Evolutionary conservation across 2,888 invertebrate species (phyloP).

Genomic region (Machimus atricapillus): DNA sequence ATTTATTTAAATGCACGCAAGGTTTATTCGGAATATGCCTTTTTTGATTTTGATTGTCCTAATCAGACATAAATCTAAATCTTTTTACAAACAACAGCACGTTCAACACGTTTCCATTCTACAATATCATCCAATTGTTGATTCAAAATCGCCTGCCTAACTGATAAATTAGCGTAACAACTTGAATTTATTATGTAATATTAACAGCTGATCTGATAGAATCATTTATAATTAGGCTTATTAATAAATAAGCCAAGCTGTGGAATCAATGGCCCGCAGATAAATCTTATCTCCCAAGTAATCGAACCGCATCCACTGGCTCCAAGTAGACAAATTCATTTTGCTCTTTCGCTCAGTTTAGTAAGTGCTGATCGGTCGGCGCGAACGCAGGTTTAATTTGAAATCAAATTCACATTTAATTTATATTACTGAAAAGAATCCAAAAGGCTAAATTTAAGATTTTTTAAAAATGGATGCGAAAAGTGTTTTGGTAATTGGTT

Average conservation of each 20-base stretch:
- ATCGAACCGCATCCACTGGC: not conserved
- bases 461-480: constrained; percentile 52
- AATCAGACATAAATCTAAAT: too few species aligned
- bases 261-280: not conserved
- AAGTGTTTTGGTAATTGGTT: constrained; percentile 83
- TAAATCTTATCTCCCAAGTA: not conserved
- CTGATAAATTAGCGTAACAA: not conserved
- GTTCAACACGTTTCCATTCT: not conserved
- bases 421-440: not conserved
- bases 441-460: not conserved
- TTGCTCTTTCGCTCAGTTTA: not conserved
- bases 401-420: not conserved
- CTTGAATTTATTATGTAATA: not conserved
- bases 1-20: too few species aligned
- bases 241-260: not conserved
- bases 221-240: not conserved
- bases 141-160: not conserved
- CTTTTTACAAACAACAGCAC: too few species aligned
- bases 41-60: too few species aligned
- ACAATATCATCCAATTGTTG: not conserved
- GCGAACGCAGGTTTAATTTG: not conserved
- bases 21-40: too few species aligned
- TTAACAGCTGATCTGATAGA: not conserved
- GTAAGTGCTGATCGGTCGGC: not conserved
- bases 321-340: not conserved